A percentile compares a stretch with the other conserved stretches of the same genome.
phyloP scores from a whole-genome alignment of 2,888 invertebrate genomes.

The Drosophila neotestacea region DNA sequence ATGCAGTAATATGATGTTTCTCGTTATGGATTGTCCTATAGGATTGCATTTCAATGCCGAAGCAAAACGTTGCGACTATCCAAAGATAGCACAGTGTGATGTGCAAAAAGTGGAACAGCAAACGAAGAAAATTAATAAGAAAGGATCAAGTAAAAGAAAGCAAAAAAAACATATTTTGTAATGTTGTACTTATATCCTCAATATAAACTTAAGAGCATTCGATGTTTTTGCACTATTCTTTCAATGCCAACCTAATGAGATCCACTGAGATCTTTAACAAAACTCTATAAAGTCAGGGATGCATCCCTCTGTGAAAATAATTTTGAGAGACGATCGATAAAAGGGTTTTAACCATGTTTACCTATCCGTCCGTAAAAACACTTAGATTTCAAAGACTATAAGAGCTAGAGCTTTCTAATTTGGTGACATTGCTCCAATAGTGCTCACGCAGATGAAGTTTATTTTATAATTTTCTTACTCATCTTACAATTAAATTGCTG shows the following conservation, averaged over 20 bases:
- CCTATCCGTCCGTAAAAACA: too few relatives aligned
- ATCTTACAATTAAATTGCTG: too few relatives aligned
- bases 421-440: too few relatives aligned
- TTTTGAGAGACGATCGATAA: too few relatives aligned
- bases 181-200: conserved; percentile 14
- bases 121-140: conserved; percentile 23
- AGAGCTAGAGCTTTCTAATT: too few relatives aligned
- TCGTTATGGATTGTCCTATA: conserved; percentile 70
- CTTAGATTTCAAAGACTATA: too few relatives aligned
- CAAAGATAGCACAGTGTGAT: conserved; percentile 65
- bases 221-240: neutral
- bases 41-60: conserved; percentile 73
- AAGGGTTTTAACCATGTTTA: too few relatives aligned
- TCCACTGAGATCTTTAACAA: neutral
- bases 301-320: too few relatives aligned
- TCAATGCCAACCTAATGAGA: neutral
- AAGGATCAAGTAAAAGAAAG: conserved; percentile 21
- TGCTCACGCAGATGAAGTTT: too few relatives aligned
- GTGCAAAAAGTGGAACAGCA: conserved; percentile 20
- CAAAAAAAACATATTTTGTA: conserved; percentile 24
- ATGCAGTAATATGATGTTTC: conserved; percentile 62
- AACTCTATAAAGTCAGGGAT: neutral
- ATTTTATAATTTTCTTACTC: too few relatives aligned
- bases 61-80: conserved; percentile 71
- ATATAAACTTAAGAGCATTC: conserved; percentile 19